A percentile compares a stretch with the other conserved stretches of the same genome.
phyloP scores from a whole-genome alignment of 2,888 invertebrate species.

The Macrosoma leucophasiata region DNA sequence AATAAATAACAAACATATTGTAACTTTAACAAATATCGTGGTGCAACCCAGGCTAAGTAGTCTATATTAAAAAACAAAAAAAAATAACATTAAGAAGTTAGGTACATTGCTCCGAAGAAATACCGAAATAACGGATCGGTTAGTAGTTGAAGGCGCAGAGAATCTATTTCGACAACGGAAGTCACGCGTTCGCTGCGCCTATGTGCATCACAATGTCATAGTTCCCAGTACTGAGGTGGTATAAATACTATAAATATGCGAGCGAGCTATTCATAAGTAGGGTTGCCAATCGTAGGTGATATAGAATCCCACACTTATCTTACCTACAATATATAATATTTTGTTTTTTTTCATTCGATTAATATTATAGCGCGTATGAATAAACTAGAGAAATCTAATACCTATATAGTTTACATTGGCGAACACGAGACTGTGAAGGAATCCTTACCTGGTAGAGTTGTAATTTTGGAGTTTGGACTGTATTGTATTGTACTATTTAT shows the following conservation, averaged over 20 bases:
- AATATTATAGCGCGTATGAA: too few species aligned
- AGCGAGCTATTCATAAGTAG: conserved; percentile 26
- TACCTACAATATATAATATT: neutral
- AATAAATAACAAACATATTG: too few species aligned
- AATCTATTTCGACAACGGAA: conserved; percentile 62
- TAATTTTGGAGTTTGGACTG: too few species aligned
- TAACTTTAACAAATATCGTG: too few species aligned
- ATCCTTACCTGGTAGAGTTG: too few species aligned
- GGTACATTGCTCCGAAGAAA: neutral
- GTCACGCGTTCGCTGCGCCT: conserved; percentile 45
- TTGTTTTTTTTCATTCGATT: neutral
- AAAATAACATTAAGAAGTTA: too few species aligned
- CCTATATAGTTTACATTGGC: too few species aligned
- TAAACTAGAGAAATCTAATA: too few species aligned
- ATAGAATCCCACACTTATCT: neutral
- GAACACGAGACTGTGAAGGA: too few species aligned
- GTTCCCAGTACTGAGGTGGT: conserved; percentile 48
- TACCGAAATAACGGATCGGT: conserved; percentile 1
- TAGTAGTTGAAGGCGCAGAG: conserved; percentile 20
- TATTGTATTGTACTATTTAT: too few species aligned
- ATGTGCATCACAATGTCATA: conserved; percentile 52
- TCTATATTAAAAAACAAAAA: too few species aligned
- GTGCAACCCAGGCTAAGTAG: too few species aligned
- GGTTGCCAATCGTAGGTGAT: neutral
- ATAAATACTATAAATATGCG: conserved; percentile 48